phyloP scores from a whole-genome alignment of 1,140 invertebrate species.

The Calycopis cecrops region DNA sequence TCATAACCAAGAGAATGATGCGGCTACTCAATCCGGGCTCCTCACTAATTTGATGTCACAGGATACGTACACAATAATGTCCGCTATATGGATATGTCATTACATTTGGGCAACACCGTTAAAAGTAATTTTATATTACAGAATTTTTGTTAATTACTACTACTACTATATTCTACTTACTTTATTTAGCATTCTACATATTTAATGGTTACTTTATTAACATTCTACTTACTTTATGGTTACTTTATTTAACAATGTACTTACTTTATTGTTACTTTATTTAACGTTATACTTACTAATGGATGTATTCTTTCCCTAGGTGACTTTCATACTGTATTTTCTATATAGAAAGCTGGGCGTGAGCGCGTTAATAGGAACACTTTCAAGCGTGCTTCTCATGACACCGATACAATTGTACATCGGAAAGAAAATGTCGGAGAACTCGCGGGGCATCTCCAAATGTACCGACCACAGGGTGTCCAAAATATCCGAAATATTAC shows the following conservation, averaged over 20 bases:
- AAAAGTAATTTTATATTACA: conserved; percentile 76
- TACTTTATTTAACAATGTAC: background rate
- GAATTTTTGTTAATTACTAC: no score
- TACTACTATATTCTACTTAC: no score
- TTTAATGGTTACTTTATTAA: no score
- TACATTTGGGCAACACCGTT: conserved; percentile 91
- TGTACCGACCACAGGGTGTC: conserved; percentile 84
- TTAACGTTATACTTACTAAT: background rate
- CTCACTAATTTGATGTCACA: conserved; percentile 90
- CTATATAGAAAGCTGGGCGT: conserved; percentile 85
- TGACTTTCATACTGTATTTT: conserved; percentile 82
- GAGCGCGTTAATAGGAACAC: conserved; percentile 86
- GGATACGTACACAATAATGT: conserved; percentile 89
- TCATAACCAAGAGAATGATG: conserved; percentile 32
- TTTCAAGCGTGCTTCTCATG: conserved; percentile 80
- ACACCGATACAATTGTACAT: conserved; percentile 84
- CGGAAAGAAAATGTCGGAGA: conserved; percentile 82
- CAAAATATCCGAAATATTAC: conserved; percentile 86
- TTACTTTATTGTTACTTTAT: background rate
- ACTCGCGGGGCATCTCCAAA: conserved; percentile 81
- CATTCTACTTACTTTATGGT: background rate
- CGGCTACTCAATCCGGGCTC: conserved; percentile 76
- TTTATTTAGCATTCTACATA: no score
- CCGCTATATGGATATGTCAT: conserved; percentile 88
- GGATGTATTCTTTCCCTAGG: conserved; percentile 73